These are phyloP conservation scores for Drosophila nigricruria DNA, from an alignment of 2,888 invertebrate species.

Conservation along the genomic window DNA sequence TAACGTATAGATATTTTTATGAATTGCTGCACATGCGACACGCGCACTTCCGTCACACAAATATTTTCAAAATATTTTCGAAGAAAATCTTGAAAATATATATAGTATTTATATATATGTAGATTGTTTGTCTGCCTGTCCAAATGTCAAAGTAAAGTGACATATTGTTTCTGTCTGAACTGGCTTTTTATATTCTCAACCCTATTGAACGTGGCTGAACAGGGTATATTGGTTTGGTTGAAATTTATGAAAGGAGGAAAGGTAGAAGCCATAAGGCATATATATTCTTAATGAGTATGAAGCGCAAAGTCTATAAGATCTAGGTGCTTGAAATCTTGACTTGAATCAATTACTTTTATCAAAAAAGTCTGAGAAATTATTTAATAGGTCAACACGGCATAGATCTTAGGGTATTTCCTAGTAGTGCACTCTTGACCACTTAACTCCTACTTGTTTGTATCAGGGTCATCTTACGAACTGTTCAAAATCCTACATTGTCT, in stretches of 20 bases:
- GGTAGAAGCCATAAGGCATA: neutral
- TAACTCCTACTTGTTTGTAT: conserved; percentile 25
- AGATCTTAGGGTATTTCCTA: neutral
- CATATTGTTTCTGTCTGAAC: conserved; percentile 54
- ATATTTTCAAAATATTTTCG: conserved; percentile 42
- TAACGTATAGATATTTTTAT: conserved; percentile 18
- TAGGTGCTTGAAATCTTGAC: neutral
- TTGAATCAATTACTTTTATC: neutral
- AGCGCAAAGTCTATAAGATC: neutral
- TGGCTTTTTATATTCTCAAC: conserved; percentile 30
- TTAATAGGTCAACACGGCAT: too few relatives aligned
- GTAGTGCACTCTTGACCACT: neutral
- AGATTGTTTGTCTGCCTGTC: conserved; percentile 11
- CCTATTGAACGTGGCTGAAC: neutral
- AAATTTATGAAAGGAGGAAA: neutral
- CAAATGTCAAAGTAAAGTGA: conserved; percentile 63
- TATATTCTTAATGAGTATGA: neutral
- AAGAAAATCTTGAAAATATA: conserved; percentile 44
- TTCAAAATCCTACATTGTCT: conserved; percentile 6
- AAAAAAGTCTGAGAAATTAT: too few relatives aligned
- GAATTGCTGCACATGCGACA: conserved; percentile 52
- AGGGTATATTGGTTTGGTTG: neutral
- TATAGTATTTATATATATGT: conserved; percentile 29
- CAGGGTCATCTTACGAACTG: conserved; percentile 64
- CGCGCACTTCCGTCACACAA: conserved; percentile 70